Conservation (phyloP, 2,797 vertebrate species). For the Podargus strigoides region DNA sequence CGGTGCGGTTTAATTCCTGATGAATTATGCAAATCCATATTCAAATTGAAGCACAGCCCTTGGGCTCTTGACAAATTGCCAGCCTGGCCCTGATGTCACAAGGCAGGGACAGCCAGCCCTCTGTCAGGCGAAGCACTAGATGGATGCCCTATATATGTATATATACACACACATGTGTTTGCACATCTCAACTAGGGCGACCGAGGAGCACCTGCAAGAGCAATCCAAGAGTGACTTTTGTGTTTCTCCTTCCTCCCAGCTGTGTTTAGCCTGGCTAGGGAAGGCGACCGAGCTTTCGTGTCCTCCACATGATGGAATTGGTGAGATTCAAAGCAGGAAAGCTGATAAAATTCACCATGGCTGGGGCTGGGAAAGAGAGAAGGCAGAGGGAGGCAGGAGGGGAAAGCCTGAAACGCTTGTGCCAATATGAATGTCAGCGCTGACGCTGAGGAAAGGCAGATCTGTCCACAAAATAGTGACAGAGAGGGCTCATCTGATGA, state of each 20-base stretch:
- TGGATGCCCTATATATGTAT: accelerated
- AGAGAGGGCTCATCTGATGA: not conserved
- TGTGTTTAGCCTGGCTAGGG: accelerated
- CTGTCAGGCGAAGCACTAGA: not conserved
- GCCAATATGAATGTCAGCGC: not conserved
- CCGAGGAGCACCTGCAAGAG: not conserved
- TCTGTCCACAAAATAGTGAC: not conserved
- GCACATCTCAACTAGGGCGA: not conserved
- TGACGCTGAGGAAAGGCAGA: not conserved
- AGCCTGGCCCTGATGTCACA: not conserved
- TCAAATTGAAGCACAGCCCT: not conserved
- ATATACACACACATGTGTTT: accelerated
- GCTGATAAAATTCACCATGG: not conserved
- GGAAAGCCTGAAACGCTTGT: not conserved
- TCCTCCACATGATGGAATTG: not conserved
- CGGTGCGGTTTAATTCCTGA: not conserved
- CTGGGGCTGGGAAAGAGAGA: not conserved
- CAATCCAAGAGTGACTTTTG: accelerated
- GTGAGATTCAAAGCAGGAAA: not conserved
- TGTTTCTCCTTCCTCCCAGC: not conserved
- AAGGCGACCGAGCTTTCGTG: accelerated
- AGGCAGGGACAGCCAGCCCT: not conserved
- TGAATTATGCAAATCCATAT: slow-evolving; percentile 31
- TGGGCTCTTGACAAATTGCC: slow-evolving; percentile 21
- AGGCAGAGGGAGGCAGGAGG: accelerated